Percentiles rank a stretch among this genome's conserved stretches.
Conservation (phyloP, 2,888 invertebrate genomes). For the Zygaena filipendulae region DNA sequence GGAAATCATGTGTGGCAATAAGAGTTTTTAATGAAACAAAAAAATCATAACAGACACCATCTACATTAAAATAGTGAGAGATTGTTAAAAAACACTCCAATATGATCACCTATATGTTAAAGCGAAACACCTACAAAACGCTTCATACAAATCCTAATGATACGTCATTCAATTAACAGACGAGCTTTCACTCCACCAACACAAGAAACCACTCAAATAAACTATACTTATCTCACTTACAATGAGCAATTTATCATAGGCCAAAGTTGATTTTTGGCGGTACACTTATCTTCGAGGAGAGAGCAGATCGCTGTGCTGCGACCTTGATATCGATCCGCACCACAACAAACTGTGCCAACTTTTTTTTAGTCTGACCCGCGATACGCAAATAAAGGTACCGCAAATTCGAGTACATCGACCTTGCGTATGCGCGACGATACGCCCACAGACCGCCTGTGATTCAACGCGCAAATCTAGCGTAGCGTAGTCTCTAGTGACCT, state of each 20-base stretch:
- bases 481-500: conserved; percentile 50
- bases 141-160: too few relatives aligned
- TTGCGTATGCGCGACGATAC: conserved; percentile 24
- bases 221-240: conserved; percentile 57
- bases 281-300: conserved; percentile 62
- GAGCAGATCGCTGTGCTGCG: conserved; percentile 32
- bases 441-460: conserved; percentile 44
- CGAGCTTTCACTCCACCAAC: conserved; percentile 55
- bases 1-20: too few relatives aligned
- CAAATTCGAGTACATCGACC: conserved; percentile 63
- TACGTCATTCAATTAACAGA: too few relatives aligned
- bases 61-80: too few relatives aligned
- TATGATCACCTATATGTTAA: too few relatives aligned
- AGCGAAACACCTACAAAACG: too few relatives aligned
- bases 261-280: conserved; percentile 52
- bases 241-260: conserved; percentile 63
- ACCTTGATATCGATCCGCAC: conserved; percentile 63
- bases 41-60: too few relatives aligned
- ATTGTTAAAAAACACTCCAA: too few relatives aligned
- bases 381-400: conserved; percentile 62
- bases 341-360: conserved; percentile 43
- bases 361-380: conserved; percentile 48
- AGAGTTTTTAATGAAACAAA: too few relatives aligned
- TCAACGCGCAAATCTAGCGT: conserved; percentile 45
- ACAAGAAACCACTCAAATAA: conserved; percentile 56